phyloP scores from a whole-genome alignment of 2,797 vertebrate species.

The Pseudochaenichthys georgianus region DNA sequence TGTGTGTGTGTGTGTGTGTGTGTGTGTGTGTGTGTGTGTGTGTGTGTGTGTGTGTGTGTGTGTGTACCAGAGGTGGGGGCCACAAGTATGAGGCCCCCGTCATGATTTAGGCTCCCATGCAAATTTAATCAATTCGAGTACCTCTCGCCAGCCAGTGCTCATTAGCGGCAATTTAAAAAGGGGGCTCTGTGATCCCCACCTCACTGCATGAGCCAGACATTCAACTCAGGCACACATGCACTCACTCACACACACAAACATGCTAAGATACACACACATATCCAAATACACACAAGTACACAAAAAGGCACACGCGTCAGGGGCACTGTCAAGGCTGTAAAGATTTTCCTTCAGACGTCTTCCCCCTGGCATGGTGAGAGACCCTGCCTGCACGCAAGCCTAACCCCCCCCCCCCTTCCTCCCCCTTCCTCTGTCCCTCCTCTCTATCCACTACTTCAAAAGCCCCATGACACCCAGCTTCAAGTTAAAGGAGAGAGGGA shows the following conservation, averaged over 20 bases:
- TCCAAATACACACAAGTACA: constrained; percentile 65
- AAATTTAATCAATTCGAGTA: constrained; percentile 92
- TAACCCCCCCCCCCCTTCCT: constrained; percentile 1
- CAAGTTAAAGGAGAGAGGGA: constrained; percentile 82
- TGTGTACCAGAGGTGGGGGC: constrained; percentile 71
- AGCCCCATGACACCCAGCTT: constrained; percentile 80
- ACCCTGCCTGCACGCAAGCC: constrained; percentile 61
- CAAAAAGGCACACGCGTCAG: constrained; percentile 62
- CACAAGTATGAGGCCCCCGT: constrained; percentile 79
- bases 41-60: constrained; percentile 56
- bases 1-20: constrained; percentile 46
- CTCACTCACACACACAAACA: constrained; percentile 49
- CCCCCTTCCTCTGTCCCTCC: constrained; percentile 64
- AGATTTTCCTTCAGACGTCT: constrained; percentile 86
- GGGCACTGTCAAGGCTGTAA: constrained; percentile 81
- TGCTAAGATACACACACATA: constrained; percentile 52
- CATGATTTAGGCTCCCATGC: constrained; percentile 90
- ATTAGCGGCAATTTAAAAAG: constrained; percentile 89
- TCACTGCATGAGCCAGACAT: constrained; percentile 73
- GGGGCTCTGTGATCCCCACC: constrained; percentile 86
- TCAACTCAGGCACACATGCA: constrained; percentile 56
- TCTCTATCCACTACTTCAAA: constrained; percentile 85
- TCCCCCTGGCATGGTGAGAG: constrained; percentile 82
- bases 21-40: constrained; percentile 58
- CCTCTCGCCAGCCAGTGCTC: constrained; percentile 87